Evolutionary conservation across 2,797 vertebrate species (phyloP), one percentile per base, ranked within the genome.

Genomic region (Chrysocyon brachyurus): DNA sequence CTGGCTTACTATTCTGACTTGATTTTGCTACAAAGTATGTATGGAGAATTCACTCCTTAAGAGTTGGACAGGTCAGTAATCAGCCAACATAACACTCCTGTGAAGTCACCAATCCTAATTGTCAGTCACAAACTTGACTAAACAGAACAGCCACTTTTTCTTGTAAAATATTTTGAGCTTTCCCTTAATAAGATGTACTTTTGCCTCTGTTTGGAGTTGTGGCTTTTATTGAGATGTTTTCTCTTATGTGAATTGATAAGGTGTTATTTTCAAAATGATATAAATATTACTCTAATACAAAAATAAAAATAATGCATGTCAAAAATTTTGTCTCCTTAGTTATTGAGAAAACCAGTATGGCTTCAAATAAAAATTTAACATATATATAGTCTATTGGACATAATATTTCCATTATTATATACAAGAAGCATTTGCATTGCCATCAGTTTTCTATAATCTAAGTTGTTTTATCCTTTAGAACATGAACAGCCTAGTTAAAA

Each of bases 291-390:
- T n/a, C 3, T 68, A 90, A 70, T 12, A 24, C 56, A 84, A 56
- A 26, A 36, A 26, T 57, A 79, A 77, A 92, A 63, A 73, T 61
- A 85, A 28, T 56, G 33, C 26, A 84, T 88, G 5, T 78, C 15
- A 16, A 83, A 87, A 5, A 73, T n/a, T 87, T 89, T 81, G n/a
- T 61, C n/a, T 87, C 22, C 49, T 59, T 81, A 57, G 26, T 64
- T 91, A 68, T 14, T 12, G 19, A 77, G 22, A 8, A 21, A 87
- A 63, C 0, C 2, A 57, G 3, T 83, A 28, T 70, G 11, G 2
- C 1, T 73, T 92, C 31, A 85, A 89, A 72, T 92, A 78, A 84
- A 94, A 89, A 92, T 79, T 46, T 63, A 19, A 63, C 64, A 46
- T 73, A 73, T 22, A 31, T 36, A 40, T 72, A 36, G 3, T 84